Base-by-base conservation (phyloP, 2,797 vertebrate genomes). In the Salarias fasciatus region DNA sequence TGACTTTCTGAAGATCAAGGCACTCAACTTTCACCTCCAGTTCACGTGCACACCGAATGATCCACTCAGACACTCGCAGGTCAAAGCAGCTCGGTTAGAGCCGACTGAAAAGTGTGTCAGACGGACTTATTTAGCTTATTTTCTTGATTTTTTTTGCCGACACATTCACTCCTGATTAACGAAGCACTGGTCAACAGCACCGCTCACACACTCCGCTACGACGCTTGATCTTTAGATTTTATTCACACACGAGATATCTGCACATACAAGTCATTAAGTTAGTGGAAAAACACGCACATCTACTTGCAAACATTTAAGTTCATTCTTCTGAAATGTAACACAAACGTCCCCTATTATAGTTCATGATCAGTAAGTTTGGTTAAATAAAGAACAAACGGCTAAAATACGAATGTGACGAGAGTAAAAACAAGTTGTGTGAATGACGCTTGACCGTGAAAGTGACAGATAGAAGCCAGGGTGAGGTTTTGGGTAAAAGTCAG, bases 321-420 rank as follows among this genome's bases (percentile, higher is more conserved):
- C 15, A 11, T 24, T 67, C 12, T 57, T 1, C 36, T 46, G 10
- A 49, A 63, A 1, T 38, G 36, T 5, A 10, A 38, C 56, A 30
- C 11, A 3, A 24, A 62, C 18, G 2, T 63, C 33, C 50, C 11
- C n/a, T n/a, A 56, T 36, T 48, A 30, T 48, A 46, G 43, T 59
- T 68, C 40, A 58, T 54, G 56, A 24, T 74, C 29, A 47, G 40
- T 7, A 46, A 48, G 47, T 69, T 51, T 10, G 64, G 64, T 56
- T 68, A 60, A 80, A 77, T 63, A 43, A 35, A 64, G 40, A 30
- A 72, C 40, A 44, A 35, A 63, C 8, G 15, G 82, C 83, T 85
- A 84, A 72, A 83, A 80, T 80, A 90, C 85, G 84, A 91, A 74
- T n/a, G 69, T 84, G 67, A 72, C 80, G 87, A 91, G 87, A 91